Base-by-base conservation (phyloP, 2,888 invertebrate species). In the Aphodius sticticus region DNA sequence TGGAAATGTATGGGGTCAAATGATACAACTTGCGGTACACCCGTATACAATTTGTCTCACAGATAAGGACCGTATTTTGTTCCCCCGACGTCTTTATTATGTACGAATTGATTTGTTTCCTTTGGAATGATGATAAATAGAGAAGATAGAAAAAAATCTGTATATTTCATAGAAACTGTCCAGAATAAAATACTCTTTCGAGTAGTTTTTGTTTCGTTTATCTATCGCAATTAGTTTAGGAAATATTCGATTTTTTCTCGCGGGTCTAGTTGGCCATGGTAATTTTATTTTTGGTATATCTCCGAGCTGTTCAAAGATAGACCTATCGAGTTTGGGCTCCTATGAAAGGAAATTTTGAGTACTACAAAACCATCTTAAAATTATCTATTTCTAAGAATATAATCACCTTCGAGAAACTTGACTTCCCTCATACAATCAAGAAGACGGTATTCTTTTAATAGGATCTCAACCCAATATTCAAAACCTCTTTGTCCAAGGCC, bases 11-110 rank as follows among this genome's bases (percentile, higher is more conserved):
- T 53, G 53, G 53, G 53, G 53, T 53, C 53, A 53, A 53, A 53
- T 53, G 53, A 53, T 53, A 53, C 53, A 53, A 53, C 53, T 53
- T 53, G 53, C 53, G 53, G 53, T 53, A 53, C 53, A 53, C 53
- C 53, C 53, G 53, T 53, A 12, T 53, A 53, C 53, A 53, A 53
- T 53, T 53, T 53, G 53, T 53, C 53, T 53, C 53, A 5, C 9
- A 53, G 53, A 53, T 53, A 53, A 53, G 3, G 53, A 53, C 53
- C 53, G 53, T 53, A 53, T 53, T 53, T 53, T 53, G 9, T 53
- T 53, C 12, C 7, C 12, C 53, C 53, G 12, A 53, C 53, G 53
- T 53, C 53, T 53, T 53, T 53, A 53, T 53, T 53, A 53, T 5
- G 9, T 53, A 53, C 53, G 53, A 53, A 53, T 53, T 53, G 53